These are phyloP conservation scores for Trilocha varians DNA, from an alignment of 2,888 invertebrate genomes.

Conservation along the genomic window DNA sequence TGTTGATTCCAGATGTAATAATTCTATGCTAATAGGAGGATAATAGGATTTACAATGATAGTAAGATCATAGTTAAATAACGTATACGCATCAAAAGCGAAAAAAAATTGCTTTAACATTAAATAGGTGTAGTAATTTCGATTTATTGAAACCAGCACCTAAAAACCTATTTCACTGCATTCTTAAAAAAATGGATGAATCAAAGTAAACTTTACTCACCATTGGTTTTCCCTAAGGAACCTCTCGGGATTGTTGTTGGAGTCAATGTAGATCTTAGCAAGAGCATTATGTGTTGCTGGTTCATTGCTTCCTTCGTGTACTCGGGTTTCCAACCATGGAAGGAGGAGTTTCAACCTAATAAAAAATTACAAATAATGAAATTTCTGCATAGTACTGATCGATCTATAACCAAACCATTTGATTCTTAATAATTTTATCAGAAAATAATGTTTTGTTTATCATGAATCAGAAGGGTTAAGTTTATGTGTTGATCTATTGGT, in stretches of 20 bases:
- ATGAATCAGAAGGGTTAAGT: too few relatives aligned
- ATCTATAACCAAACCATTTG: neutral
- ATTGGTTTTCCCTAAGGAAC: conserved; percentile 89
- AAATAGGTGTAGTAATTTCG: too few relatives aligned
- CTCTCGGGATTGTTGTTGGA: conserved; percentile 99
- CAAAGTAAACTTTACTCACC: conserved; percentile 36
- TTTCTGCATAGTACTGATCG: neutral
- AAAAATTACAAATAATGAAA: neutral
- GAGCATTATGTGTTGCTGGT: conserved; percentile 98
- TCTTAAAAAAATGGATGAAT: neutral
- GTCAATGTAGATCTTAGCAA: conserved; percentile 99
- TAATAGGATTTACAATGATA: too few relatives aligned
- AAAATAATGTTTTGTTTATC: too few relatives aligned
- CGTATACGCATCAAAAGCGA: too few relatives aligned
- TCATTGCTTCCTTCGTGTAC: conserved; percentile 98
- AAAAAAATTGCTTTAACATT: too few relatives aligned
- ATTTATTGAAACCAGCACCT: too few relatives aligned
- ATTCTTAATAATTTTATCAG: neutral
- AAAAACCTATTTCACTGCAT: too few relatives aligned
- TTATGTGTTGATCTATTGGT: too few relatives aligned
- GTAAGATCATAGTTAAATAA: too few relatives aligned
- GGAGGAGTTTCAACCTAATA: conserved; percentile 84
- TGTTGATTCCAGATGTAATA: too few relatives aligned
- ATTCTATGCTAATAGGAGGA: too few relatives aligned
- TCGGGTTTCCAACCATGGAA: conserved; percentile 98